A percentile compares a stretch with the other conserved stretches of the same genome.
Conservation (phyloP, 2,888 invertebrate genomes). For the Dolichopus griseipennis region DNA sequence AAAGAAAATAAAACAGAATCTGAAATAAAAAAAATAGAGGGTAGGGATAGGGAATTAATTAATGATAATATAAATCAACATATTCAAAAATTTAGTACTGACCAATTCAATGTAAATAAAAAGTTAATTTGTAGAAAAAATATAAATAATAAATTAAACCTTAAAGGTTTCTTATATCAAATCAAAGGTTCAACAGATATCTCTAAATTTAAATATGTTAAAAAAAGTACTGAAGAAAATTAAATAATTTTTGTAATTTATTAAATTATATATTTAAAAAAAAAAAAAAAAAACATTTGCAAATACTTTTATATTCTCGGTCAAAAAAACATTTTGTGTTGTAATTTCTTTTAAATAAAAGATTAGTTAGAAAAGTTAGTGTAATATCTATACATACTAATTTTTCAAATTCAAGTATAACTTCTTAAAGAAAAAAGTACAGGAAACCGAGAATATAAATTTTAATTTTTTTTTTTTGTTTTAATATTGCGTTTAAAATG, state of each 20-base stretch:
- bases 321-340: no score
- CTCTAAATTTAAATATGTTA: background rate
- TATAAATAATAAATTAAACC: background rate
- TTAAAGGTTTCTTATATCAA: background rate
- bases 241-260: no score
- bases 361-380: no score
- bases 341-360: no score
- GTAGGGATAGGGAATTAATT: background rate
- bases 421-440: background rate
- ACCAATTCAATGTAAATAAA: constrained; percentile 1
- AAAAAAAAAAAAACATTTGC: no score
- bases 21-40: background rate
- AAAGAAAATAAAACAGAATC: background rate
- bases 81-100: background rate
- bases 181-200: background rate
- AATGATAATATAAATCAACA: background rate
- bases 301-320: no score
- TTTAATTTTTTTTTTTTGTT: background rate
- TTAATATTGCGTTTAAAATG: background rate
- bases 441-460: no score
- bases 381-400: no score
- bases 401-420: no score
- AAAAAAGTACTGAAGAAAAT: background rate
- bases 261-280: no score
- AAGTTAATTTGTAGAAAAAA: background rate